A percentile compares a stretch with the other conserved stretches of the same genome.
Conservation (phyloP, 2,797 vertebrate genomes). For the Tokudaia muenninki region DNA sequence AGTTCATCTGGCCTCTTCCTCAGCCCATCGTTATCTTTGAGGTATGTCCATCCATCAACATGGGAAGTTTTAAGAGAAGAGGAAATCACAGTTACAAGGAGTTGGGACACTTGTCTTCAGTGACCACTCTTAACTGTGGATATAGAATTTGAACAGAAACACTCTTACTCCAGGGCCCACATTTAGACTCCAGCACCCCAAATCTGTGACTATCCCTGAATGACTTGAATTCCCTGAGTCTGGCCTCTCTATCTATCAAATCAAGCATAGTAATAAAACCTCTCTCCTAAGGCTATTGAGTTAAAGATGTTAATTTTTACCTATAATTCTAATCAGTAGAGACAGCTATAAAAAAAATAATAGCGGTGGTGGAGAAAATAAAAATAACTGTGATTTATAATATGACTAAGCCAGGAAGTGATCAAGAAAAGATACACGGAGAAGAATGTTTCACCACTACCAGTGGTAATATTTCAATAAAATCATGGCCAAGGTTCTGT, state of each 20-base stretch:
- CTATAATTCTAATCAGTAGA: background rate
- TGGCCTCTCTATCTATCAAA: background rate
- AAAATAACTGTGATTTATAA: background rate
- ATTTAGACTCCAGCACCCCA: background rate
- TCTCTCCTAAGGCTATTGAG: background rate
- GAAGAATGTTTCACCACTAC: background rate
- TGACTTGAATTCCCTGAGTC: background rate
- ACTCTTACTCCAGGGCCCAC: background rate
- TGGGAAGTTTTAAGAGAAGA: background rate
- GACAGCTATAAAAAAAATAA: background rate
- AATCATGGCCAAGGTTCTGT: background rate
- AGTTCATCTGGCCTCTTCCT: background rate
- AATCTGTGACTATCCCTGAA: background rate
- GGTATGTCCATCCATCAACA: background rate
- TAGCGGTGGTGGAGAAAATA: background rate
- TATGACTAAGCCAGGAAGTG: background rate
- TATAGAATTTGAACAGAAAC: background rate
- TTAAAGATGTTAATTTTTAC: background rate
- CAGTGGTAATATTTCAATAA: background rate
- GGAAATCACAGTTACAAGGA: background rate
- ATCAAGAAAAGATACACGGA: background rate
- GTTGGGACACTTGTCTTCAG: background rate
- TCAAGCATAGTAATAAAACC: background rate
- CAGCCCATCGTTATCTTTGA: background rate
- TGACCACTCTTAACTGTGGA: background rate